These are phyloP conservation scores for Diuraphis noxia DNA, from an alignment of 1,140 invertebrate species.

Conservation along the genomic window DNA sequence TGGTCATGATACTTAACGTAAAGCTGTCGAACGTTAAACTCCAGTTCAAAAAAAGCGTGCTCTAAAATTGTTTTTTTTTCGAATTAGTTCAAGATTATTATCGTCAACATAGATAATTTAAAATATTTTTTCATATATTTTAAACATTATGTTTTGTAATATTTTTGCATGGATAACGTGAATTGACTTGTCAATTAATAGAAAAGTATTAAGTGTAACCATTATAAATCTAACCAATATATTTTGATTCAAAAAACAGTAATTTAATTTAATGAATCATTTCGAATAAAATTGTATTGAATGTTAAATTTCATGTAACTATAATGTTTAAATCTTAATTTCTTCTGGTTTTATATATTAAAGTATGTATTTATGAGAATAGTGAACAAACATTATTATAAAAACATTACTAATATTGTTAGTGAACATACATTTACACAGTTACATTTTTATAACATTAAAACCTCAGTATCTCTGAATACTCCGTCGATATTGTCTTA, in stretches of 20 bases:
- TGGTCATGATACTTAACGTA: slow-evolving; percentile 26
- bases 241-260: too few relatives aligned
- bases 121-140: too few relatives aligned
- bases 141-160: too few relatives aligned
- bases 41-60: neutral
- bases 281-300: neutral
- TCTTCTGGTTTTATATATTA: neutral
- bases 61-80: neutral
- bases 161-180: too few relatives aligned
- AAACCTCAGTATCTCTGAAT: neutral
- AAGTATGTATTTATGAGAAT: neutral
- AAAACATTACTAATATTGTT: too few relatives aligned
- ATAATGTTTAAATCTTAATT: too few relatives aligned
- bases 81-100: neutral
- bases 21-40: slow-evolving; percentile 31
- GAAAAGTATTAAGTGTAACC: too few relatives aligned
- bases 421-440: neutral
- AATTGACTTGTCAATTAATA: too few relatives aligned
- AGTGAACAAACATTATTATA: too few relatives aligned
- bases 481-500: neutral
- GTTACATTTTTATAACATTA: neutral
- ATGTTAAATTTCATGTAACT: neutral
- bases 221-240: too few relatives aligned
- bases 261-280: neutral
- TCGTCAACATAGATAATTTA: neutral